Percentiles rank a stretch among this genome's conserved stretches.
These are phyloP conservation scores for Agrochola macilenta DNA, from an alignment of 2,888 invertebrate genomes.

Conservation along the genomic window DNA sequence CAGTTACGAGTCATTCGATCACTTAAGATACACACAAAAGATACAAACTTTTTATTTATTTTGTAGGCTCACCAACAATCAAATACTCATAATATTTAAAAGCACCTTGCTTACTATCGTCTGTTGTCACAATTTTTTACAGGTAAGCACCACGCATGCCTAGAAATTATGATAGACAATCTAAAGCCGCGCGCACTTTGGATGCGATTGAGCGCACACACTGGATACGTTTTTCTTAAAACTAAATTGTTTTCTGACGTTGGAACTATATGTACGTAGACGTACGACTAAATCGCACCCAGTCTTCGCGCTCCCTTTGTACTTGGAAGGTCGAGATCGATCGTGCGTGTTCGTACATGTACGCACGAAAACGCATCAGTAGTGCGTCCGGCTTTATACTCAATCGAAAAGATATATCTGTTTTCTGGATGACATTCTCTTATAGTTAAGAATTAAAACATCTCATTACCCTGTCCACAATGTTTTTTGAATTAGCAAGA, in stretches of 20 bases:
- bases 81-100: not conserved
- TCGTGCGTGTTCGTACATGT: too few relatives aligned
- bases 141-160: not conserved
- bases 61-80: not conserved
- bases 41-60: too few relatives aligned
- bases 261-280: too few relatives aligned
- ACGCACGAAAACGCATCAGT: too few relatives aligned
- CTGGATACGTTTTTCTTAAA: too few relatives aligned
- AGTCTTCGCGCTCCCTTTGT: too few relatives aligned
- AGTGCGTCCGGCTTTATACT: not conserved
- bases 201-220: too few relatives aligned
- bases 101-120: not conserved
- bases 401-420: not conserved
- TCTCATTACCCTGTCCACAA: not conserved
- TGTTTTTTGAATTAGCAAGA: not conserved
- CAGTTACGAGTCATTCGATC: constrained; percentile 15
- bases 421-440: not conserved
- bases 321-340: too few relatives aligned
- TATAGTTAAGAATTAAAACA: not conserved
- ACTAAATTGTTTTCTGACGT: too few relatives aligned
- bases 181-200: too few relatives aligned
- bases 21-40: constrained; percentile 7
- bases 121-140: not conserved
- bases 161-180: not conserved
- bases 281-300: too few relatives aligned